Conservation (phyloP, 2,888 invertebrate species). For the Ormia ochracea region DNA sequence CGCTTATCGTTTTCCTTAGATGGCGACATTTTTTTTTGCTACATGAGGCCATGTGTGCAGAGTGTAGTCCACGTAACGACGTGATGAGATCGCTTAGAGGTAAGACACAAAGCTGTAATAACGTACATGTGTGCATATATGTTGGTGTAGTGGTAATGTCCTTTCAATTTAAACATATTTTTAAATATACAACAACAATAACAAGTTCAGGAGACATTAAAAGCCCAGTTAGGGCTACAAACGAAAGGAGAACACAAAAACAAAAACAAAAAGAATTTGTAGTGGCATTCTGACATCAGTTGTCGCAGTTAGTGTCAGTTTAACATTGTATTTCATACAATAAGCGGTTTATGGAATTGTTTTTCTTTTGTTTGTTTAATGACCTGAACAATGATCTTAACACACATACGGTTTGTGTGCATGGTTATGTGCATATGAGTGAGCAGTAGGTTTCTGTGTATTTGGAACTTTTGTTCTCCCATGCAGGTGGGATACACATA, state of each 20-base stretch:
- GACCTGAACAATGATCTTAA: slow-evolving; percentile 49
- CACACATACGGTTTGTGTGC: not conserved
- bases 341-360: slow-evolving; percentile 54
- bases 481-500: not conserved
- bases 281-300: slow-evolving; percentile 2
- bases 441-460: not conserved
- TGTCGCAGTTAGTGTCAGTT: slow-evolving; percentile 40
- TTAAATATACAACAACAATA: slow-evolving; percentile 28
- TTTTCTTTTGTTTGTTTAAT: slow-evolving; percentile 60
- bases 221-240: slow-evolving; percentile 4
- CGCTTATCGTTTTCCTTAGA: too few species aligned
- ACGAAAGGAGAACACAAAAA: not conserved
- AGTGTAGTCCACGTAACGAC: slow-evolving; percentile 38
- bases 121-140: not conserved
- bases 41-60: not conserved
- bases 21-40: not conserved
- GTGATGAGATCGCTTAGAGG: slow-evolving; percentile 29
- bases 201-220: slow-evolving; percentile 27
- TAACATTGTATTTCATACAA: slow-evolving; percentile 52
- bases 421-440: not conserved
- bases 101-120: slow-evolving; percentile 8
- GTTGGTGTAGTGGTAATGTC: not conserved
- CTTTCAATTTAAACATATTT: slow-evolving; percentile 50
- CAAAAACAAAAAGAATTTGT: not conserved
- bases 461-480: not conserved